Conservation (phyloP, 2,113 vertebrate species). For the Lepisosteus osseus region DNA sequence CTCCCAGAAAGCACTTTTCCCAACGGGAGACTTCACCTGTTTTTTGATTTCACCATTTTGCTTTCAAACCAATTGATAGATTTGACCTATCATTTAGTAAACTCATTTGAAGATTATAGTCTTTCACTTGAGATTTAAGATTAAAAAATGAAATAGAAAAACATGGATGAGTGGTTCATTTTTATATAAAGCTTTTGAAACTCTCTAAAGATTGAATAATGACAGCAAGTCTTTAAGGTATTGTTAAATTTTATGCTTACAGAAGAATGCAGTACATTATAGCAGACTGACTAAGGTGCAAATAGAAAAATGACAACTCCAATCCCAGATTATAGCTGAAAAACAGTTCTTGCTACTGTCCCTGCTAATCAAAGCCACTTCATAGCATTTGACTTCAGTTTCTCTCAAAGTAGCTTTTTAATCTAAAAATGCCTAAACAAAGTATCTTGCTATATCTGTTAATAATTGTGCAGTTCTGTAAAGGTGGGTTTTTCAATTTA, state of each 20-base stretch:
- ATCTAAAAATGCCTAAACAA: background rate
- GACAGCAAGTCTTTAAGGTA: background rate
- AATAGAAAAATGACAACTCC: slow-evolving; percentile 6
- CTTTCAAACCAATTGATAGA: too few relatives aligned
- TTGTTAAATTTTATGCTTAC: background rate
- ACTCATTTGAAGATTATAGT: too few relatives aligned
- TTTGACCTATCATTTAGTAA: too few relatives aligned
- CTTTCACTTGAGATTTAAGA: too few relatives aligned
- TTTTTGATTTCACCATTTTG: too few relatives aligned
- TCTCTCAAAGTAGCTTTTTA: background rate
- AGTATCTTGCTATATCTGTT: background rate
- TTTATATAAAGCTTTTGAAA: too few relatives aligned
- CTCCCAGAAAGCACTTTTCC: too few relatives aligned
- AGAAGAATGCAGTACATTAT: slow-evolving; percentile 3
- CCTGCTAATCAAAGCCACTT: slow-evolving; percentile 6
- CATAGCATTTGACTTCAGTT: background rate
- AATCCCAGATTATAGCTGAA: background rate
- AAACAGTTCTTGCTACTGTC: background rate
- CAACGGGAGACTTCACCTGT: too few relatives aligned
- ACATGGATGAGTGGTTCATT: too few relatives aligned
- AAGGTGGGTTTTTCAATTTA: background rate
- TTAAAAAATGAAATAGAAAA: too few relatives aligned
- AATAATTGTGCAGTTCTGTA: background rate
- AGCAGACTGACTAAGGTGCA: background rate
- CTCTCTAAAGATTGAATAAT: background rate